These are phyloP conservation scores for Pseudeuparius sepicola DNA, from an alignment of 2,888 invertebrate species.

Conservation along the genomic window DNA sequence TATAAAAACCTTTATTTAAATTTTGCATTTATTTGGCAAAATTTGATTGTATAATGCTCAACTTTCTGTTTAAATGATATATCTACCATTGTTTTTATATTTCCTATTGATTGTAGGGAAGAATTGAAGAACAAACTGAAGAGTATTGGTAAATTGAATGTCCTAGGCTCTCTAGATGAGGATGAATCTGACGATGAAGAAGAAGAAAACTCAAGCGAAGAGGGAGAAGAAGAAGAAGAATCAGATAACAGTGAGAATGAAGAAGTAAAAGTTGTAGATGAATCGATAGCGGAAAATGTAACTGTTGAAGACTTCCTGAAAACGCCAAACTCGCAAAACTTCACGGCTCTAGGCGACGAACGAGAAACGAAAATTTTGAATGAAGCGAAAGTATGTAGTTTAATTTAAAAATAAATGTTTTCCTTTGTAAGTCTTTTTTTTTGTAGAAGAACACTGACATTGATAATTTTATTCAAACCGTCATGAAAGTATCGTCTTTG, in stretches of 20 bases:
- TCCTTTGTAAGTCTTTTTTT: no score
- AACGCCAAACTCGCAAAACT: slow-evolving; percentile 41
- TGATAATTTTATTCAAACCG: slow-evolving; percentile 37
- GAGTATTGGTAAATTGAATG: slow-evolving; percentile 42
- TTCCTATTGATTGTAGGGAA: no score
- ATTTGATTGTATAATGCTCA: no score
- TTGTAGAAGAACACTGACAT: slow-evolving; percentile 26
- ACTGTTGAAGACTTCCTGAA: slow-evolving; percentile 41
- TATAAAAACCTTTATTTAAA: no score
- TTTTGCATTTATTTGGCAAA: no score
- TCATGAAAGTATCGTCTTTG: slow-evolving; percentile 48
- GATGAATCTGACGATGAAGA: slow-evolving; percentile 40
- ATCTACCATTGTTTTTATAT: no score
- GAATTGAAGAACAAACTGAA: slow-evolving; percentile 37
- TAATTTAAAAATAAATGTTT: slow-evolving; percentile 3
- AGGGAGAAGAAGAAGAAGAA: slow-evolving; percentile 23
- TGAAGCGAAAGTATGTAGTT: slow-evolving; percentile 33
- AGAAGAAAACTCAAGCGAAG: slow-evolving; percentile 27
- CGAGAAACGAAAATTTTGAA: slow-evolving; percentile 32
- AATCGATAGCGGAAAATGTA: slow-evolving; percentile 32
- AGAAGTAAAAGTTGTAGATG: slow-evolving; percentile 28
- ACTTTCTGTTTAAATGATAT: no score
- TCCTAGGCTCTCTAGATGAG: slow-evolving; percentile 43
- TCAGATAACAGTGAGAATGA: slow-evolving; percentile 23
- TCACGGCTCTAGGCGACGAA: slow-evolving; percentile 40